A percentile compares a stretch with the other conserved stretches of the same genome.
phyloP scores from a whole-genome alignment of 2,113 vertebrate species.

The Nicator chloris region DNA sequence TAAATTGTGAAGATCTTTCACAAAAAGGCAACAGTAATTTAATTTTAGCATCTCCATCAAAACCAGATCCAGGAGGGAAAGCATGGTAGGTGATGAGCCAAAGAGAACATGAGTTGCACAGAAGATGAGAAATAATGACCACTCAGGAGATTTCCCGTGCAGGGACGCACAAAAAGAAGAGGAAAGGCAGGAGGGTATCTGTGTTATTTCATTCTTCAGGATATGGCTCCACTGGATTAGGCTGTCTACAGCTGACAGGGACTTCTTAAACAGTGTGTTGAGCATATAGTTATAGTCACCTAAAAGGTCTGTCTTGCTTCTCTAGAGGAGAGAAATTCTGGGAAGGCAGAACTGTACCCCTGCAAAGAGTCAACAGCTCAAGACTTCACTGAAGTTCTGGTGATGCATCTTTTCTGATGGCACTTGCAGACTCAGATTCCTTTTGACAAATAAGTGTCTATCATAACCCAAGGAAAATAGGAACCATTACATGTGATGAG shows the following conservation, averaged over 20 bases:
- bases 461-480: not conserved
- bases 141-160: not conserved
- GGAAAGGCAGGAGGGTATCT: fast-evolving
- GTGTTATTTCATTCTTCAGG: not conserved
- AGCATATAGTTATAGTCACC: not conserved
- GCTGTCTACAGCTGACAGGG: not conserved
- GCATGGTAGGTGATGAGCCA: not conserved
- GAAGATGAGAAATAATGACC: not conserved
- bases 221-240: not conserved
- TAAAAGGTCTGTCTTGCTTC: not conserved
- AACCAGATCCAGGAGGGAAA: not conserved
- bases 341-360: not conserved
- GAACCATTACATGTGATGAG: not conserved
- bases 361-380: not conserved
- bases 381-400: not conserved
- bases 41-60: not conserved
- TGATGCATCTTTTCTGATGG: not conserved
- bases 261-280: not conserved
- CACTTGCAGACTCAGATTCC: not conserved
- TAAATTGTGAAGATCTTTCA: not conserved
- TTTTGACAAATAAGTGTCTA: not conserved
- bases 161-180: not conserved
- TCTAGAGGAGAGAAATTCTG: not conserved
- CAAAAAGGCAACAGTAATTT: not conserved
- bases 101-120: not conserved